Conservation (phyloP, 2,888 invertebrate species). For the Agriopis leucophaearia region DNA sequence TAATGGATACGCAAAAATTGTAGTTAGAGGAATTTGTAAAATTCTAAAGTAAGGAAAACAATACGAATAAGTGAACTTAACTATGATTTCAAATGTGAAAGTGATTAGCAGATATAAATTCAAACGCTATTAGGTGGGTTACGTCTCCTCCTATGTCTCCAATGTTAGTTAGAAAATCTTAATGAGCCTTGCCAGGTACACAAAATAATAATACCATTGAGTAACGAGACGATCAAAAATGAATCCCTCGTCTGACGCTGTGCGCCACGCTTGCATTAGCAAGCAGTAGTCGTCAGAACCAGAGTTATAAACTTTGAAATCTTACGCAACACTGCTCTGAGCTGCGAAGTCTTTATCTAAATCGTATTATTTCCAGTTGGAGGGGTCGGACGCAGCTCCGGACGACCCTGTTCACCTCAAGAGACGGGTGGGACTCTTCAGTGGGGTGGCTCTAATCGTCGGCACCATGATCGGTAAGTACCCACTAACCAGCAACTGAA, state of each 20-base stretch:
- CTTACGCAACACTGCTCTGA: background rate
- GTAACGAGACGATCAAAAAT: too few relatives aligned
- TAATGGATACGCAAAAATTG: background rate
- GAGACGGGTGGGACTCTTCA: conserved; percentile 99
- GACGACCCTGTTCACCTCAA: conserved; percentile 99
- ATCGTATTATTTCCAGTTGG: conserved; percentile 83
- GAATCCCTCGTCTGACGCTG: too few relatives aligned
- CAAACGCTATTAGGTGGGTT: too few relatives aligned
- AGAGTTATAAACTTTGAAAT: background rate
- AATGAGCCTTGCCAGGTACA: too few relatives aligned
- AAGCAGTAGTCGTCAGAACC: too few relatives aligned
- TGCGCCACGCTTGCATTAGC: too few relatives aligned
- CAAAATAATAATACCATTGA: too few relatives aligned
- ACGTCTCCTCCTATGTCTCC: too few relatives aligned
- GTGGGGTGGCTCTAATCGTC: conserved; percentile 99
- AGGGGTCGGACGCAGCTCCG: conserved; percentile 97
- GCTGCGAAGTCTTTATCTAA: background rate
- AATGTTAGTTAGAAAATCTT: too few relatives aligned
- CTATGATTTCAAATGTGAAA: too few relatives aligned
- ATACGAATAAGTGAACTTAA: background rate
- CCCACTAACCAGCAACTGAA: background rate
- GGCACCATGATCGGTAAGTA: conserved; percentile 98
- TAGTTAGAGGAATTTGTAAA: background rate
- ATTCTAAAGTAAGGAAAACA: background rate
- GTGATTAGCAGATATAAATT: too few relatives aligned